A percentile compares a stretch with the other conserved stretches of the same genome.
These are phyloP conservation scores for Oryzaephilus surinamensis DNA, from an alignment of 1,140 invertebrate species.

Conservation along the genomic window DNA sequence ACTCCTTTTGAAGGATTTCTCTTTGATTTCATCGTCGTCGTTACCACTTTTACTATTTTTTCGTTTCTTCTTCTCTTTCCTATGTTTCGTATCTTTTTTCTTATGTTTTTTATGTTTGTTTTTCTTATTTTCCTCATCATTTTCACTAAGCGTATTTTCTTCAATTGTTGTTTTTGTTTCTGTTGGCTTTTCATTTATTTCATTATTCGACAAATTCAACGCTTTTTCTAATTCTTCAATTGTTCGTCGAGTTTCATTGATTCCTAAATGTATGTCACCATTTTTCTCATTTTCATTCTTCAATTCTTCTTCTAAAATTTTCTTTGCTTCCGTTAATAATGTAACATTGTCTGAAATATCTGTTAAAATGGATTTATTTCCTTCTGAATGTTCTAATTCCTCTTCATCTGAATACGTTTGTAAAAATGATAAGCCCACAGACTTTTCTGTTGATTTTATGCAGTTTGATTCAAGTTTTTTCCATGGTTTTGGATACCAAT, in stretches of 20 bases:
- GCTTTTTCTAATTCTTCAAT: neutral
- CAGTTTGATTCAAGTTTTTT: slow-evolving; percentile 17
- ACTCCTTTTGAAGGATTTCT: too few species aligned
- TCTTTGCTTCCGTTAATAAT: too few species aligned
- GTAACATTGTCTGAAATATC: too few species aligned
- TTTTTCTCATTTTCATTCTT: neutral
- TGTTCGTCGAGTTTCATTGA: neutral
- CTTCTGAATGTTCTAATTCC: too few species aligned
- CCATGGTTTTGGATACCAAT: slow-evolving; percentile 27
- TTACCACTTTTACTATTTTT: slow-evolving; percentile 4
- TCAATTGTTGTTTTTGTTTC: slow-evolving; percentile 1
- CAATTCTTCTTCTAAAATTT: slow-evolving; percentile 1
- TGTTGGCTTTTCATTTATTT: slow-evolving; percentile 3
- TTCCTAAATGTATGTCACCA: neutral
- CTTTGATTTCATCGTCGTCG: slow-evolving; percentile 15
- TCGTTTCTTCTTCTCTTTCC: slow-evolving; percentile 2
- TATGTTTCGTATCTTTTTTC: slow-evolving; percentile 3
- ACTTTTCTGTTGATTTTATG: slow-evolving; percentile 26
- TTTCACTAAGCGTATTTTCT: slow-evolving; percentile 1
- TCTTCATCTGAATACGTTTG: slow-evolving; percentile 29
- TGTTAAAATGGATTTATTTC: too few species aligned
- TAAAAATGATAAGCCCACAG: slow-evolving; percentile 28
- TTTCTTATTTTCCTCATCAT: neutral
- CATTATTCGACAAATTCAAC: neutral
- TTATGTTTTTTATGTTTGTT: slow-evolving; percentile 1